Evolutionary conservation across 2,888 invertebrate species (phyloP).

Genomic region (Apotomis betuletana): DNA sequence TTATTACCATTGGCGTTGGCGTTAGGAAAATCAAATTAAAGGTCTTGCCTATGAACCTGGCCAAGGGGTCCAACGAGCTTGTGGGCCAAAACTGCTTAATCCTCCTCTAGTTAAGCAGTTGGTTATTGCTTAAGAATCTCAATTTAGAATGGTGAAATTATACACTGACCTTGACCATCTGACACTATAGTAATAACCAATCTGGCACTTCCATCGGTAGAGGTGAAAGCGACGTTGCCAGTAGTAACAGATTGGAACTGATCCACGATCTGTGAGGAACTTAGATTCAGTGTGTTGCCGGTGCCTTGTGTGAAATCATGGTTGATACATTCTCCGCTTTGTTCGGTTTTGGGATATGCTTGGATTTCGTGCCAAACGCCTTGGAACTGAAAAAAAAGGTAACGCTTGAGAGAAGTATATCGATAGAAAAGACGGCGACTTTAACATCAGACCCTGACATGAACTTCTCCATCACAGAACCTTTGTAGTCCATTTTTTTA

Average conservation of each 20-base stretch:
- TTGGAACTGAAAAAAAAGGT: slow-evolving; percentile 54
- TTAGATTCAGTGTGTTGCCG: slow-evolving; percentile 51
- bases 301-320: slow-evolving; percentile 54
- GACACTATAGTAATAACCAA: slow-evolving; percentile 55
- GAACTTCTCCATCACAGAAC: no score
- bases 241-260: slow-evolving; percentile 50
- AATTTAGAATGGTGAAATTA: no score
- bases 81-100: no score
- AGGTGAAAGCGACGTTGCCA: slow-evolving; percentile 51
- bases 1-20: no score
- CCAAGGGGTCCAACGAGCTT: no score
- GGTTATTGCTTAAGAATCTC: no score
- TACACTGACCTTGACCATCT: slow-evolving; percentile 51
- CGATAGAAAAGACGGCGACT: no score
- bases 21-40: no score
- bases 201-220: slow-evolving; percentile 56
- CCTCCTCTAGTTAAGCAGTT: no score
- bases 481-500: no score
- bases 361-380: slow-evolving; percentile 67
- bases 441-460: no score
- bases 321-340: slow-evolving; percentile 62
- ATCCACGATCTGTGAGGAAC: slow-evolving; percentile 56
- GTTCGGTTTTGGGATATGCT: slow-evolving; percentile 62
- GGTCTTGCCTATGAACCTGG: no score
- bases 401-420: background rate